These are phyloP conservation scores for Stenchaetothrips biformis DNA, from an alignment of 2,888 invertebrate species.

Conservation along the genomic window DNA sequence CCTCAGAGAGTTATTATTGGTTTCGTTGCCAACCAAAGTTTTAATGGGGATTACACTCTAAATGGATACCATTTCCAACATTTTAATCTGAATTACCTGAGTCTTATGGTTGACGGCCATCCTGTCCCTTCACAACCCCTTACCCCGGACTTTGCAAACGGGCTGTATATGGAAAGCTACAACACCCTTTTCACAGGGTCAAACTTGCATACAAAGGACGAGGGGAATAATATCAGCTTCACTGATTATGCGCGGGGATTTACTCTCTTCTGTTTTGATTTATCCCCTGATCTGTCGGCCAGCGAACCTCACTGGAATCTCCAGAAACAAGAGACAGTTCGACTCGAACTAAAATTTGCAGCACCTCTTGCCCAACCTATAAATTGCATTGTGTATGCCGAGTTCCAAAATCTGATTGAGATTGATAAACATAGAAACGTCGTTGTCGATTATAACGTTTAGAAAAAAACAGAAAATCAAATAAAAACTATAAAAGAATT, in stretches of 20 bases:
- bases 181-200: slow-evolving; percentile 37
- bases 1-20: background rate
- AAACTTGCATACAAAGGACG: background rate
- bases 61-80: background rate
- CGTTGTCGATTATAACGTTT: slow-evolving; percentile 34
- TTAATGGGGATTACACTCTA: background rate
- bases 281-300: slow-evolving; percentile 39
- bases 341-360: slow-evolving; percentile 33
- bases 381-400: slow-evolving; percentile 39
- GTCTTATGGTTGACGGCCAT: slow-evolving; percentile 1
- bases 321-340: too few relatives aligned
- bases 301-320: slow-evolving; percentile 27
- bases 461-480: background rate
- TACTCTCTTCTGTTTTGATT: slow-evolving; percentile 40
- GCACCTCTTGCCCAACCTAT: slow-evolving; percentile 35
- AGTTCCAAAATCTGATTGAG: slow-evolving; percentile 41
- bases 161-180: slow-evolving; percentile 37
- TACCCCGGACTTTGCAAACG: slow-evolving; percentile 34
- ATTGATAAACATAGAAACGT: slow-evolving; percentile 38
- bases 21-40: background rate
- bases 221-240: background rate
- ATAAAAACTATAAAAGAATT: too few relatives aligned
- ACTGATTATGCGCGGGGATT: slow-evolving; percentile 34
- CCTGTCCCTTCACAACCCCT: slow-evolving; percentile 34
- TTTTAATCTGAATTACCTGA: background rate